These are phyloP conservation scores for Lagria hirta DNA, from an alignment of 2,888 invertebrate species.

Conservation along the genomic window DNA sequence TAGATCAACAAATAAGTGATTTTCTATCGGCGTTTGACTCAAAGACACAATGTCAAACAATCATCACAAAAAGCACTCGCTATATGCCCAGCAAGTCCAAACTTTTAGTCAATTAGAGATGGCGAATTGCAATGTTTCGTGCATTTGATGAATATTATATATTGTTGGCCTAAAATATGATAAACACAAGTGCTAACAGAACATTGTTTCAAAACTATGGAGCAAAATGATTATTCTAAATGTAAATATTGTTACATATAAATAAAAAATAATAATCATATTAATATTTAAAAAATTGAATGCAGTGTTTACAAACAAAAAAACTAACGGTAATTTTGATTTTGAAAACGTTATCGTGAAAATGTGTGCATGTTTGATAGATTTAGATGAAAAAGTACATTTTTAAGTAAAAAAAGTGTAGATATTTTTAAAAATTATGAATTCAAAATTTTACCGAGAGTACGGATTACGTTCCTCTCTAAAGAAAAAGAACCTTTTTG, in stretches of 20 bases:
- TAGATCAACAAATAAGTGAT: no score
- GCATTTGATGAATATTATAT: slow-evolving; percentile 33
- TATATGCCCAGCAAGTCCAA: slow-evolving; percentile 36
- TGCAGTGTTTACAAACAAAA: slow-evolving; percentile 41
- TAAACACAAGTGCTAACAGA: slow-evolving; percentile 40
- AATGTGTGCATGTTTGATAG: slow-evolving; percentile 46
- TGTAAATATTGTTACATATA: slow-evolving; percentile 61
- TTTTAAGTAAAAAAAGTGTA: slow-evolving; percentile 46
- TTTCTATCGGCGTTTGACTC: no score
- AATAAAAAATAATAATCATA: slow-evolving; percentile 48
- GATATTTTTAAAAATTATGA: slow-evolving; percentile 48
- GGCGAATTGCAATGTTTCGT: slow-evolving; percentile 34
- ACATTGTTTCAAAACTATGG: slow-evolving; percentile 41
- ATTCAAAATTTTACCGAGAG: slow-evolving; percentile 52
- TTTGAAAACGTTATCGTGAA: slow-evolving; percentile 35
- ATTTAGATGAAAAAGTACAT: slow-evolving; percentile 40
- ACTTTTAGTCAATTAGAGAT: slow-evolving; percentile 48
- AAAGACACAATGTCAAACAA: slow-evolving; percentile 18
- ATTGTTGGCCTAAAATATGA: slow-evolving; percentile 42
- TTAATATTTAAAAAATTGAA: slow-evolving; percentile 43
- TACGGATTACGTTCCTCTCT: slow-evolving; percentile 55
- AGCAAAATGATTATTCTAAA: slow-evolving; percentile 58
- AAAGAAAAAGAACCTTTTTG: slow-evolving; percentile 44
- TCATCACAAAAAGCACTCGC: slow-evolving; percentile 16
- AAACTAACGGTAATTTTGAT: slow-evolving; percentile 32